phyloP scores from a whole-genome alignment of 1,140 invertebrate species.

The Glomeris maerens region DNA sequence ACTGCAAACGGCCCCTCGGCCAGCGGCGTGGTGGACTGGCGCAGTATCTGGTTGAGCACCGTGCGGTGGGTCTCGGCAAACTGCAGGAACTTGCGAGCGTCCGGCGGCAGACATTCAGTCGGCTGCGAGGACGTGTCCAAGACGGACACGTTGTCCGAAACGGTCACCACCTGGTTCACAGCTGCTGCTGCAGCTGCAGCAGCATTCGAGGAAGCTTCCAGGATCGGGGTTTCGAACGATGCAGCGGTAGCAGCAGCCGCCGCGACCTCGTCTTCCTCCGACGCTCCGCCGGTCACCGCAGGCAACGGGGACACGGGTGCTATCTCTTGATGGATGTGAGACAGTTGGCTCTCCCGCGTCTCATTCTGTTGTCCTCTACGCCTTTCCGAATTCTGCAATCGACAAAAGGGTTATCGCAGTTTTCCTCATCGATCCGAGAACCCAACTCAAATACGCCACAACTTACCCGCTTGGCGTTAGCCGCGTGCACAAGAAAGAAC shows the following conservation, averaged over 20 bases:
- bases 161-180: neutral
- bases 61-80: constrained; percentile 80
- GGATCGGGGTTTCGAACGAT: no score
- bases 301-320: constrained; percentile 34
- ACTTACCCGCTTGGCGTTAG: constrained; percentile 25
- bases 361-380: constrained; percentile 23
- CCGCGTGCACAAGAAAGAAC: constrained; percentile 77
- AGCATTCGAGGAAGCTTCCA: neutral
- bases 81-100: constrained; percentile 57
- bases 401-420: neutral
- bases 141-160: neutral
- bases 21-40: constrained; percentile 69
- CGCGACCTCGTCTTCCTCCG: constrained; percentile 12
- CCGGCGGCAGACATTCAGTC: constrained; percentile 27
- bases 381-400: constrained; percentile 11
- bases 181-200: neutral
- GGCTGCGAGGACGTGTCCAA: constrained; percentile 7
- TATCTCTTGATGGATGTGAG: constrained; percentile 39
- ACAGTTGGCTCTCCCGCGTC: constrained; percentile 37
- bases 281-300: constrained; percentile 18
- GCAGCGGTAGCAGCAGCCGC: constrained; percentile 1
- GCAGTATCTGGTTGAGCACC: constrained; percentile 80
- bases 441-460: no score
- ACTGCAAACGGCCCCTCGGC: constrained; percentile 81
- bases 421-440: neutral